phyloP scores from a whole-genome alignment of 2,888 invertebrate species.

The Heliconius cydno region DNA sequence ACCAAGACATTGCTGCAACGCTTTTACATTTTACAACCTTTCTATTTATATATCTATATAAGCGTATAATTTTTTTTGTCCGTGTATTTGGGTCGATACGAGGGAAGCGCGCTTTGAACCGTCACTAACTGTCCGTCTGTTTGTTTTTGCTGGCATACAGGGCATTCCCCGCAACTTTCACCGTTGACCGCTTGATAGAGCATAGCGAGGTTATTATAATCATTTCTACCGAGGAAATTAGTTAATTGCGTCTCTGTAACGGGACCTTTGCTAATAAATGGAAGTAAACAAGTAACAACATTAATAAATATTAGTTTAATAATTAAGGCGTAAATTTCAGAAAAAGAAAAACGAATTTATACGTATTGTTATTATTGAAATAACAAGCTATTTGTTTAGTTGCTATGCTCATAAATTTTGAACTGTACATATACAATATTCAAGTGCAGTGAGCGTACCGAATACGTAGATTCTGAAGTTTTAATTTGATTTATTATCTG shows the following conservation, averaged over 20 bases:
- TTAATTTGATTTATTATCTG: conserved; percentile 7
- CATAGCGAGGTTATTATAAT: conserved; percentile 27
- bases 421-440: neutral
- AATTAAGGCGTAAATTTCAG: neutral
- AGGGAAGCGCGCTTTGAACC: conserved; percentile 39
- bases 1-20: neutral
- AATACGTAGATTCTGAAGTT: neutral
- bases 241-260: neutral
- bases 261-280: conserved; percentile 3
- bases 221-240: conserved; percentile 14
- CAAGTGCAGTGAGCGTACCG: conserved; percentile 20
- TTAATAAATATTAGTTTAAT: neutral
- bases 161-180: conserved; percentile 47
- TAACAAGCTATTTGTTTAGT: conserved; percentile 1
- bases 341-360: neutral
- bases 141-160: conserved; percentile 35
- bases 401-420: neutral
- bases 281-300: neutral
- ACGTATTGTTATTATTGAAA: neutral
- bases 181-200: conserved; percentile 46
- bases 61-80: neutral
- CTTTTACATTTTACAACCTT: conserved; percentile 21
- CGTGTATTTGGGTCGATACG: conserved; percentile 34
- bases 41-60: conserved; percentile 10
- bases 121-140: conserved; percentile 41